Conservation (phyloP, 2,113 vertebrate genomes). For the Excalfactoria chinensis region DNA sequence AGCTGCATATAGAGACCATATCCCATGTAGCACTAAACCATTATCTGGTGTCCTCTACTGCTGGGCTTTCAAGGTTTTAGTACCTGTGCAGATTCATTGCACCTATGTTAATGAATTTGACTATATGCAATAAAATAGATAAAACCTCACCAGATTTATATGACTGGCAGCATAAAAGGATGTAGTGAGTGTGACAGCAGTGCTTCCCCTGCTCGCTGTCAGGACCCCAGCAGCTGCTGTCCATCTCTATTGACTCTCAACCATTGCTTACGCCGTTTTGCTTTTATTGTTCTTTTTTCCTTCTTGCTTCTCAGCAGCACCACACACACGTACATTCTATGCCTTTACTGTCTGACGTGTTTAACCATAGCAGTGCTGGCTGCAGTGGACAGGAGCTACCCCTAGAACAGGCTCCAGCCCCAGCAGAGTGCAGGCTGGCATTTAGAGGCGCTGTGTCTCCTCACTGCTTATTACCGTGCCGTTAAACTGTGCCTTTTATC, state of each 20-base stretch:
- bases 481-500: neutral
- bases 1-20: no score
- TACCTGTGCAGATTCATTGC: neutral
- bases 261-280: neutral
- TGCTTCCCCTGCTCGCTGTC: neutral
- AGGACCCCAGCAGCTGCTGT: neutral
- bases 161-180: accelerated
- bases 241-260: neutral
- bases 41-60: neutral
- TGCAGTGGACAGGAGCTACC: no score
- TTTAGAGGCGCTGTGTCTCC: neutral
- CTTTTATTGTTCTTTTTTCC: neutral
- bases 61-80: neutral
- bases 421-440: neutral
- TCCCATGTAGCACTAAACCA: neutral
- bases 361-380: neutral
- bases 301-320: neutral
- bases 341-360: neutral
- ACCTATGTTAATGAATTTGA: neutral
- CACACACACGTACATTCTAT: no score
- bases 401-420: neutral
- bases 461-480: neutral
- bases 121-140: neutral
- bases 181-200: neutral
- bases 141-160: neutral